Evolutionary conservation across 2,888 invertebrate species (phyloP).

Genomic region (Sarcophaga subvicina): DNA sequence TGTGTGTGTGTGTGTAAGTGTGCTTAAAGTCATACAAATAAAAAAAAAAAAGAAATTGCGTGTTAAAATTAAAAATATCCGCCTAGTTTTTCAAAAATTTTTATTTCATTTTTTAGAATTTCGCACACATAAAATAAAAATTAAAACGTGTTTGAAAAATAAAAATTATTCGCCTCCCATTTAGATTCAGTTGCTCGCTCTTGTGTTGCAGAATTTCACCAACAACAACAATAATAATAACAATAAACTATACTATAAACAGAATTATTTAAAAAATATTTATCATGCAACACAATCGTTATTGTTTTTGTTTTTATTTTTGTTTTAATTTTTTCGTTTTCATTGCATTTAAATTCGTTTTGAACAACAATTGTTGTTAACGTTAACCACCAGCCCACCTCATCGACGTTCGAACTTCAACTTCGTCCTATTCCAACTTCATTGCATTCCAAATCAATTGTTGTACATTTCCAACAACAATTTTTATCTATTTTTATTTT

Average conservation of each 20-base stretch:
- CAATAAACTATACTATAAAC: background rate
- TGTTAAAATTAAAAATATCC: constrained; percentile 61
- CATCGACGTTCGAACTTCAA: background rate
- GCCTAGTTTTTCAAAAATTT: constrained; percentile 64
- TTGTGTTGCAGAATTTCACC: constrained; percentile 5
- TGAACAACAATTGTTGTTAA: constrained; percentile 59
- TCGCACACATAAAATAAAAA: constrained; percentile 17
- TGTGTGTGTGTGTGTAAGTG: background rate
- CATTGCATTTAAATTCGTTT: constrained; percentile 27
- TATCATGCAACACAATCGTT: background rate
- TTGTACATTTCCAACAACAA: background rate
- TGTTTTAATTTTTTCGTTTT: constrained; percentile 23
- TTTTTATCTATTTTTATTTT: constrained; percentile 39
- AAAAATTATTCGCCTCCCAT: background rate
- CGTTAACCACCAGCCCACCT: constrained; percentile 50
- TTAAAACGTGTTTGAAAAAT: background rate
- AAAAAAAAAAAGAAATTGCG: constrained; percentile 51
- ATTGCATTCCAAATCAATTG: background rate
- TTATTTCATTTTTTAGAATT: constrained; percentile 66
- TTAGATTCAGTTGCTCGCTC: background rate
- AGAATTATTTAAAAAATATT: constrained; percentile 49
- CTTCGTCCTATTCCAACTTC: background rate
- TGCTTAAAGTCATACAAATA: background rate
- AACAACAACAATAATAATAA: constrained; percentile 2
- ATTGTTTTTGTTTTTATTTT: background rate